Evolutionary conservation across 1,140 invertebrate genomes (phyloP).

Genomic region (Macrotrachela quadricornifera): DNA sequence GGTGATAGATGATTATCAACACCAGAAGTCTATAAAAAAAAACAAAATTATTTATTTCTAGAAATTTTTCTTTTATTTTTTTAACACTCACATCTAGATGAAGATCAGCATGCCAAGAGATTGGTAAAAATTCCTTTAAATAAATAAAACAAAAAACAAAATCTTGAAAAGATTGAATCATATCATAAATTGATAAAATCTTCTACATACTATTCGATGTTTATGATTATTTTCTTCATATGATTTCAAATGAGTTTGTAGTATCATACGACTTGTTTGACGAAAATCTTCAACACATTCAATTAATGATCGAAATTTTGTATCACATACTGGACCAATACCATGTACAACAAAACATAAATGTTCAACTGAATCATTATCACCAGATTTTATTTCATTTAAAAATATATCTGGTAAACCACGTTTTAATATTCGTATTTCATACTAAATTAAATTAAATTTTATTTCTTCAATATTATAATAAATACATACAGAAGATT

Average conservation of each 20-base stretch:
- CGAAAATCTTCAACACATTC: constrained; percentile 50
- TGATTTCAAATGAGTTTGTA: not conserved
- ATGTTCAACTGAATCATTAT: constrained; percentile 51
- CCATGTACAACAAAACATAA: constrained; percentile 71
- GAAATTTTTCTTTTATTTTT: not conserved
- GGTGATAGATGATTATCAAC: constrained; percentile 39
- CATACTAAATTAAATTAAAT: too few species aligned
- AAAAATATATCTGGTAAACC: not conserved
- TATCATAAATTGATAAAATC: too few species aligned
- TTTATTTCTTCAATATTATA: too few species aligned
- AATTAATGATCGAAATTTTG: constrained; percentile 62
- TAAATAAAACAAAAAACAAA: too few species aligned
- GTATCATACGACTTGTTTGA: too few species aligned
- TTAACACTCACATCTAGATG: not conserved
- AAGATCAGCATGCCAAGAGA: too few species aligned
- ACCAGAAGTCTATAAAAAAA: not conserved
- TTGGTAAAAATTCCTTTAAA: too few species aligned
- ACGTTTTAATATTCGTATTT: not conserved
- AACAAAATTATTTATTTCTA: not conserved
- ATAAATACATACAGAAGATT: too few species aligned
- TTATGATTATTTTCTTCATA: not conserved
- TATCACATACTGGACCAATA: constrained; percentile 74
- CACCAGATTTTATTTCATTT: constrained; percentile 31
- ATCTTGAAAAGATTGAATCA: too few species aligned
- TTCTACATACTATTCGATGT: not conserved